Percentiles rank a stretch among this genome's conserved stretches.
Conservation (phyloP, 2,888 invertebrate genomes). For the Tipula confusa region DNA sequence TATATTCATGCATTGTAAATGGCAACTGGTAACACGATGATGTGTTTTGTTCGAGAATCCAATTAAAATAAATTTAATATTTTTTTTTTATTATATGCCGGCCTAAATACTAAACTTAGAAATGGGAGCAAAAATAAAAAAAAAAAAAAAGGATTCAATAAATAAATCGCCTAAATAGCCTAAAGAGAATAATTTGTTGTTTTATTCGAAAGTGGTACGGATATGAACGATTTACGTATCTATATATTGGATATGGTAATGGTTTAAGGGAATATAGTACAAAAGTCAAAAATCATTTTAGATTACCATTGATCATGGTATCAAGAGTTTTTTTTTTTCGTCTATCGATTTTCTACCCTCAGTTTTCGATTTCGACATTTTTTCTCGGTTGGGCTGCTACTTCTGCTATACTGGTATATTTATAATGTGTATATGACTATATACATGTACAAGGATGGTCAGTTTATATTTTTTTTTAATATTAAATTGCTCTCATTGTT, state of each 20-base stretch:
- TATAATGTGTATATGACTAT: not conserved
- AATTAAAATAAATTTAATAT: not conserved
- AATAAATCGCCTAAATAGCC: not conserved
- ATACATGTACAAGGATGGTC: not conserved
- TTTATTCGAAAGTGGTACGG: constrained; percentile 4
- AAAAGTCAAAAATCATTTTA: constrained; percentile 12
- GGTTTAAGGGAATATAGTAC: not conserved
- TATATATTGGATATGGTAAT: not conserved
- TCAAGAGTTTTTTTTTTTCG: not conserved
- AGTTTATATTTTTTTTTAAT: not conserved
- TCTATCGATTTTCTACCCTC: not conserved
- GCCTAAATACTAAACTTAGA: not conserved
- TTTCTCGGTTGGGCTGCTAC: not conserved
- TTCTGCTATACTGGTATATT: not conserved
- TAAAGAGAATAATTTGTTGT: not conserved
- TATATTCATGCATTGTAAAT: not conserved
- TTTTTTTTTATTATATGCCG: not conserved
- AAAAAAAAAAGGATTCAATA: not conserved
- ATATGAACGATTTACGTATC: not conserved
- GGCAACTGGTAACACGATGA: not conserved
- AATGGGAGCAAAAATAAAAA: not conserved
- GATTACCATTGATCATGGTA: constrained; percentile 17
- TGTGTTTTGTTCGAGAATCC: not conserved
- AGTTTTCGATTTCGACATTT: not conserved
- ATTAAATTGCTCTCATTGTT: constrained; percentile 12